Evolutionary conservation across 2,113 vertebrate genomes (phyloP), one percentile per base, ranked within the genome.

Genomic region (Misgurnus anguillicaudatus): DNA sequence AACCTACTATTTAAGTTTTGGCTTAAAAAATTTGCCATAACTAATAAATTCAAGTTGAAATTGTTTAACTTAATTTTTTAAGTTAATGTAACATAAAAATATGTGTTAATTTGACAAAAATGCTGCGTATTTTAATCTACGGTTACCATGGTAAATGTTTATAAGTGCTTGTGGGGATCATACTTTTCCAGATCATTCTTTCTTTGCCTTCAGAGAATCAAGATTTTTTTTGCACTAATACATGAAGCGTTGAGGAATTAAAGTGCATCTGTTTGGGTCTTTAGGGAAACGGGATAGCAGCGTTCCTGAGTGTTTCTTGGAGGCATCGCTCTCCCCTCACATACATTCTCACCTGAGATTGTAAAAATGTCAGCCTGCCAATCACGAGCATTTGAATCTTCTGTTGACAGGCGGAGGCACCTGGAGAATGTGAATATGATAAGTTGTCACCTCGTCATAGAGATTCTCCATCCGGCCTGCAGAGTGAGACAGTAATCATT

Each of bases 321-420:
- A 90, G 85, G 90, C 83, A 85, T 68, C 68, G 19, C 36, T 48
- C 61, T 63, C 38, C 88, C 85, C 89, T 90, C 88, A 84, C 83
- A 86, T 74, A 86, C 87, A 85, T 79, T 91, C 88, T 90, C 90
- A 92, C 89, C 87, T 87, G 86, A 89, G 90, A 91, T 87, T 86
- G 85, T 87, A 90, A 90, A 84, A 90, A 90, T 86, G 87, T 87
- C 84, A 82, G 88, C 83, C 87, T 88, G 86, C 87, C 90, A 90
- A 89, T 91, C 92, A 90, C 82, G 75, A 81, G 85, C 87, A 92
- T 94, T 89, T 89, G 89, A 92, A 90, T 92, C 89, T 87, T 75
- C 85, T 86, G 87, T 85, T 90, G 90, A 89, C 89, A 91, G 89
- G 78, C 72, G 70, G 24, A 79, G 83, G 84, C 82, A 79, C 61